Conservation (phyloP, 1,140 invertebrate species). For the Procambarus virginalis region DNA sequence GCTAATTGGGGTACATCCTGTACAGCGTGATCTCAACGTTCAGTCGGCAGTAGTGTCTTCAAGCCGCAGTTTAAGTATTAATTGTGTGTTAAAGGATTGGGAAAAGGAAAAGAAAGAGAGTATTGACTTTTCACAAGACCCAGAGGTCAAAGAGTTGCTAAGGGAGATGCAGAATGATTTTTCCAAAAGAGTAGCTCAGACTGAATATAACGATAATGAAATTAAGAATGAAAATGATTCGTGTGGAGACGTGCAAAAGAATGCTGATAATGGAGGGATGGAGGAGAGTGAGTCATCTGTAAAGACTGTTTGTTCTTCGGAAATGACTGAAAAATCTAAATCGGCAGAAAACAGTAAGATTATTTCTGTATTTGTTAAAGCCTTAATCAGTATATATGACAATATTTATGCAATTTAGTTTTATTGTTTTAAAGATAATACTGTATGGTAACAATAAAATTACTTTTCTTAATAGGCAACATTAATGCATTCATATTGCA, state of each 20-base stretch:
- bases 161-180: conserved; percentile 20
- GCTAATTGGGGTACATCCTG: not conserved
- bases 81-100: not conserved
- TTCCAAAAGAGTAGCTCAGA: not conserved
- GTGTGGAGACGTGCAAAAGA: not conserved
- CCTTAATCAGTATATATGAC: not conserved
- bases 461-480: not conserved
- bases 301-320: not conserved
- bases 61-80: not conserved
- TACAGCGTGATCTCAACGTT: not conserved
- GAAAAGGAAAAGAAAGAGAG: not conserved
- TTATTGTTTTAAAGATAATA: not conserved
- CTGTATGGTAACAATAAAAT: not conserved
- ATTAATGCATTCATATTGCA: not conserved
- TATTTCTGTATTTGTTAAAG: not conserved
- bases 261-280: not conserved
- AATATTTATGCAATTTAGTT: not conserved
- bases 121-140: conserved; percentile 1
- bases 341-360: not conserved
- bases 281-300: not conserved
- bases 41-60: not conserved
- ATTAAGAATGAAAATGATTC: not conserved
- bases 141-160: conserved; percentile 15
- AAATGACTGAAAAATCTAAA: not conserved
- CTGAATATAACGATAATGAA: not conserved